phyloP scores from a whole-genome alignment of 2,113 vertebrate species.

The Enhydra lutris region DNA sequence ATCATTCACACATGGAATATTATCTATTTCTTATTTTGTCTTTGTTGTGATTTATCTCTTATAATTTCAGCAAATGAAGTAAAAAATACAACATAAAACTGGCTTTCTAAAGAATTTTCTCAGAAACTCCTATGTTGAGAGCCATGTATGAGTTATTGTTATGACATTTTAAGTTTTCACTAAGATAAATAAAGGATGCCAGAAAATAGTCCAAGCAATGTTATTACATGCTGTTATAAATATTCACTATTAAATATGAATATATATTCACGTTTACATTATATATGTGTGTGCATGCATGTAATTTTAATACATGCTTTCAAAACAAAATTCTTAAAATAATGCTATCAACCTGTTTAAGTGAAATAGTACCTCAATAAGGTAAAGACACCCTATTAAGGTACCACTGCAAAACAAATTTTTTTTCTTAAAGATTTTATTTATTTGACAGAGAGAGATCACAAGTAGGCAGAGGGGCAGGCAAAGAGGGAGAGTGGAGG shows the following conservation, averaged over 20 bases:
- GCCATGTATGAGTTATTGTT: not conserved
- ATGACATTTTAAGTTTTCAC: not conserved
- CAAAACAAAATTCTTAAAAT: slow-evolving; percentile 8
- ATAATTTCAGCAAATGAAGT: slow-evolving; percentile 51
- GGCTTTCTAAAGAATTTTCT: not conserved
- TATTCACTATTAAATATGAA: not conserved
- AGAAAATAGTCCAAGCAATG: not conserved
- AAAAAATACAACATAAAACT: not conserved
- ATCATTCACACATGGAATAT: slow-evolving; percentile 35
- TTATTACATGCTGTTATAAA: not conserved
- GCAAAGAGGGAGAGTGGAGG: too few species aligned
- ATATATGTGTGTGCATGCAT: not conserved
- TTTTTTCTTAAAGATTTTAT: too few species aligned
- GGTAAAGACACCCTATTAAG: not conserved
- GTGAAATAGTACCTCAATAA: not conserved
- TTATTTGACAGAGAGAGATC: too few species aligned
- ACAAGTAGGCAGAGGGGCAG: too few species aligned
- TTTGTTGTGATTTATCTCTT: slow-evolving; percentile 38
- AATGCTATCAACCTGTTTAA: not conserved
- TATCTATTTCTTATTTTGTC: slow-evolving; percentile 34
- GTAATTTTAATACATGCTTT: not conserved
- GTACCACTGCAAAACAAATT: not conserved
- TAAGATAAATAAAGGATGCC: not conserved
- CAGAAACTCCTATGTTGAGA: not conserved
- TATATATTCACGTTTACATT: not conserved